Conservation (phyloP, 1,140 invertebrate genomes). For the Sogatella furcifera region DNA sequence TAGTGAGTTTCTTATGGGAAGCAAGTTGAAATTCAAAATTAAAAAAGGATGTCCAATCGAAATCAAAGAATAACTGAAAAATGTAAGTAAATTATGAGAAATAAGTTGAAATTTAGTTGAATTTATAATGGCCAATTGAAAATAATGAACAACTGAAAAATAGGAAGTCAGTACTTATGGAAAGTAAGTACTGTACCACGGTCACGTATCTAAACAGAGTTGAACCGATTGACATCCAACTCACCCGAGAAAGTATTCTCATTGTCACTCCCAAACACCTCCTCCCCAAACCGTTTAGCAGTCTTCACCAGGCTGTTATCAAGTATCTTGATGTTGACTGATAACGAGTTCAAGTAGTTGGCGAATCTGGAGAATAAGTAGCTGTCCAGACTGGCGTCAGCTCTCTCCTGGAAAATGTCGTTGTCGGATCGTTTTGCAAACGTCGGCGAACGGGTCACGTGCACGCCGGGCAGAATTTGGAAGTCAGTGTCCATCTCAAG, state of each 20-base stretch:
- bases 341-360: slow-evolving; percentile 58
- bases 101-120: too few relatives aligned
- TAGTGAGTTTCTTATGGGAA: too few relatives aligned
- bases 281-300: slow-evolving; percentile 35
- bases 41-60: too few relatives aligned
- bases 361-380: slow-evolving; percentile 58
- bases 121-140: too few relatives aligned
- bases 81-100: too few relatives aligned
- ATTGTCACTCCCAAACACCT: slow-evolving; percentile 15
- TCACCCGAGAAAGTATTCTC: slow-evolving; percentile 8
- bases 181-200: too few relatives aligned
- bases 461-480: slow-evolving; percentile 43
- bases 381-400: slow-evolving; percentile 45
- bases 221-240: not conserved
- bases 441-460: not conserved
- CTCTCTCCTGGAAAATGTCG: not conserved
- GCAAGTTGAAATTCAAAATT: too few relatives aligned
- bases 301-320: slow-evolving; percentile 48
- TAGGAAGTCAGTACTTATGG: too few relatives aligned
- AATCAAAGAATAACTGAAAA: too few relatives aligned
- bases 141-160: too few relatives aligned
- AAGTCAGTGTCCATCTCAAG: slow-evolving; percentile 47
- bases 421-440: slow-evolving; percentile 2
- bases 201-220: too few relatives aligned
- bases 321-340: slow-evolving; percentile 57